Evolutionary conservation across 30 jellyfish, hydroid and myxozoan genomes (phyloP).

Genomic region (Nemopilema nomurai): DNA sequence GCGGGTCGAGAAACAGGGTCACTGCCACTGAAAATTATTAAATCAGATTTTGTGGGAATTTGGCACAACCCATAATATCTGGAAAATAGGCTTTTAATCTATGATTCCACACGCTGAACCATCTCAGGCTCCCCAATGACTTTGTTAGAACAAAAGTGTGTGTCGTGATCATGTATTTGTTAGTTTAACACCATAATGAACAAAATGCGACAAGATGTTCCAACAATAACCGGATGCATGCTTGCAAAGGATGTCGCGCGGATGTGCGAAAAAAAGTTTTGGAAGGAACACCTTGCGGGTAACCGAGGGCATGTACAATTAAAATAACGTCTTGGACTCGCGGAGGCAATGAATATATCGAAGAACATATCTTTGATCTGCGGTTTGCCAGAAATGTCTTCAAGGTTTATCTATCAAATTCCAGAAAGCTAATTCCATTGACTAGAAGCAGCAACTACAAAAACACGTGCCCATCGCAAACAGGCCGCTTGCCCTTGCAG

Average conservation of each 20-base stretch:
- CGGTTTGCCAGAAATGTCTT: conserved; percentile 1
- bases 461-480: not conserved
- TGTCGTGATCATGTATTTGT: too few species aligned
- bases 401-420: conserved; percentile 5
- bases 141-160: too few species aligned
- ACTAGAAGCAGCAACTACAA: not conserved
- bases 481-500: not conserved
- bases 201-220: not conserved
- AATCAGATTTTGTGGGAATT: too few species aligned
- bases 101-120: too few species aligned
- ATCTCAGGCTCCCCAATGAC: too few species aligned
- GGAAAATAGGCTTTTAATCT: too few species aligned
- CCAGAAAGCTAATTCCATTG: not conserved
- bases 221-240: not conserved
- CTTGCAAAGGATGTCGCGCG: not conserved
- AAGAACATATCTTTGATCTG: not conserved
- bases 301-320: not conserved
- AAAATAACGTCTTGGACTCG: not conserved
- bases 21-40: too few species aligned
- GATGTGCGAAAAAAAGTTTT: not conserved
- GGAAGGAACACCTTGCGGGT: not conserved
- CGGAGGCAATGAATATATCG: not conserved
- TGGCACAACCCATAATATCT: too few species aligned
- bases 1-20: too few species aligned
- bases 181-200: too few species aligned